phyloP scores from a whole-genome alignment of 1,140 invertebrate genomes.

The Rhyzopertha dominica region DNA sequence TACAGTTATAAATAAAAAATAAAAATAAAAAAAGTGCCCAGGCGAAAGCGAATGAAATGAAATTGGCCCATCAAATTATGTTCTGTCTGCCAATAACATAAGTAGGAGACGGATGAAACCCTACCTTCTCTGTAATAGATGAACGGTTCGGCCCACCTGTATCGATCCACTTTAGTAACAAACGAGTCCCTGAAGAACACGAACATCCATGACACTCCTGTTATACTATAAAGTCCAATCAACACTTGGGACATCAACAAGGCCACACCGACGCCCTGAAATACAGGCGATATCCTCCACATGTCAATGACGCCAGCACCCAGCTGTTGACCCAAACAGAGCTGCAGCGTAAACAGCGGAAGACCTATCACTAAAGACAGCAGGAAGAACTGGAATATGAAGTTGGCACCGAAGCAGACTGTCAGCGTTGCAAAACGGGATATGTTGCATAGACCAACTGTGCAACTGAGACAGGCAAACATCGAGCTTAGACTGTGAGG shows the following conservation, averaged over 20 bases:
- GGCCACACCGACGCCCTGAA: constrained; percentile 76
- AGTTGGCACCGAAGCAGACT: constrained; percentile 83
- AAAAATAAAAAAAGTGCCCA: neutral
- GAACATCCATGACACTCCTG: constrained; percentile 85
- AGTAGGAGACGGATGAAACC: constrained; percentile 9
- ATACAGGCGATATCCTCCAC: constrained; percentile 89
- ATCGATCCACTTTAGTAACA: constrained; percentile 71
- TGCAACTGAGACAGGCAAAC: constrained; percentile 76
- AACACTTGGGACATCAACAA: constrained; percentile 73
- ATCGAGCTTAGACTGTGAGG: constrained; percentile 74
- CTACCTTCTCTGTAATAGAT: constrained; percentile 61
- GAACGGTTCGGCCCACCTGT: constrained; percentile 76
- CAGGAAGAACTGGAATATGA: constrained; percentile 83
- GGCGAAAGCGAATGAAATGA: neutral
- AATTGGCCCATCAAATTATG: constrained; percentile 8
- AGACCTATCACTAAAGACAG: constrained; percentile 79
- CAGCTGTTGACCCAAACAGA: constrained; percentile 79
- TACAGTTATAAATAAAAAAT: too few relatives aligned
- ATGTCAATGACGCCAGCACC: constrained; percentile 82
- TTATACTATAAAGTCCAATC: constrained; percentile 79
- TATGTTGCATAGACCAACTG: constrained; percentile 81
- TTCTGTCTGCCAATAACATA: constrained; percentile 1
- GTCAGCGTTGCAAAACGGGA: constrained; percentile 83
- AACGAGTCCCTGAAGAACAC: constrained; percentile 86
- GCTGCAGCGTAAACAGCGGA: constrained; percentile 77